These are phyloP conservation scores for Ancistrus triradiatus DNA, from an alignment of 2,113 vertebrate genomes.

Conservation along the genomic window DNA sequence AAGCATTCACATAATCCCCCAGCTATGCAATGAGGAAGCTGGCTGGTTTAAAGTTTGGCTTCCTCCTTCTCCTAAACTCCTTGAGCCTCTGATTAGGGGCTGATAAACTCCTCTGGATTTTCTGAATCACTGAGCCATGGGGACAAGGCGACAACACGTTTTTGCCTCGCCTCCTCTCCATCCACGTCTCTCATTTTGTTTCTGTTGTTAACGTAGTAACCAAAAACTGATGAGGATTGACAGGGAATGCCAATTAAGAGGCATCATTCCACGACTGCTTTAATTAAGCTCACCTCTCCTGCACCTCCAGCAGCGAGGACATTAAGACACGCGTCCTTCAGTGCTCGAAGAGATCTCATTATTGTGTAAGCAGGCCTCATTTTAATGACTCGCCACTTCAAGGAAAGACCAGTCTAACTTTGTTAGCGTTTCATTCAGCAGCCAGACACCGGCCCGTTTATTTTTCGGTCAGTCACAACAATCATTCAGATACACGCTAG, in stretches of 20 bases:
- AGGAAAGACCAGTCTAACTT: conserved; percentile 14
- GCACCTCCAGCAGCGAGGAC: conserved; percentile 19
- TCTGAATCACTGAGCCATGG: not conserved
- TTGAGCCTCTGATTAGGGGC: no score
- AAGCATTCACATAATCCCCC: no score
- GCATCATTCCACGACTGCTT: not conserved
- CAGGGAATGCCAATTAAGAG: conserved; percentile 1
- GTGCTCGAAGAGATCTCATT: conserved; percentile 26
- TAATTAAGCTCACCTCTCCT: conserved; percentile 24
- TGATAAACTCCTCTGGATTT: conserved; percentile 3
- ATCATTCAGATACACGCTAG: not conserved
- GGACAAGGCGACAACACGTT: not conserved
- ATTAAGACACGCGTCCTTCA: conserved; percentile 36
- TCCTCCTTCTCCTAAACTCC: not conserved
- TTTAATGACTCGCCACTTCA: conserved; percentile 22
- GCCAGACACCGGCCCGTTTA: not conserved
- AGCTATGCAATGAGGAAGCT: no score
- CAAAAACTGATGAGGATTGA: conserved; percentile 18
- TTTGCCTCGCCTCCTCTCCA: not conserved
- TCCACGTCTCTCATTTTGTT: not conserved
- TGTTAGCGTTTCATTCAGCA: conserved; percentile 3
- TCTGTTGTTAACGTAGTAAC: conserved; percentile 4
- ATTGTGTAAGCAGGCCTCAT: conserved; percentile 26
- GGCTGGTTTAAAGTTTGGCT: no score
- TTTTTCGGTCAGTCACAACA: conserved; percentile 2